phyloP scores from a whole-genome alignment of 2,888 invertebrate genomes.

The Gymnocheta viridis region DNA sequence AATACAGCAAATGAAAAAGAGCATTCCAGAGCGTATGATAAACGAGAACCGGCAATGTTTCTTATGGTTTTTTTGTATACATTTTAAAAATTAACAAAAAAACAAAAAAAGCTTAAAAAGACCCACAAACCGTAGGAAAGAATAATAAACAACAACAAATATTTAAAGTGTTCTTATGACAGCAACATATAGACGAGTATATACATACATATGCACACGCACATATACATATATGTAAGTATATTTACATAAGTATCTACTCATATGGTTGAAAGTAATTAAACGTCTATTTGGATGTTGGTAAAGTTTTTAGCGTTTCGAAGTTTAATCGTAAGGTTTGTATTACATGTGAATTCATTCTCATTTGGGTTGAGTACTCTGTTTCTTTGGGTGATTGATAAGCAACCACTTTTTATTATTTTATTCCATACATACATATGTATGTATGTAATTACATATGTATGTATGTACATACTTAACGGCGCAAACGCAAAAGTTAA shows the following conservation, averaged over 20 bases:
- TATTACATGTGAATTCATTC: neutral
- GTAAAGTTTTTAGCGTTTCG: constrained; percentile 41
- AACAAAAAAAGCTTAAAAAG: constrained; percentile 23
- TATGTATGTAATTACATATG: neutral
- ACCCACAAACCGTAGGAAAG: constrained; percentile 21
- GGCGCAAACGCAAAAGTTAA: constrained; percentile 61
- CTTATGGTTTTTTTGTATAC: constrained; percentile 4
- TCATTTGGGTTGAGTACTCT: neutral
- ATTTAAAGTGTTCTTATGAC: constrained; percentile 5
- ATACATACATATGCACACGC: neutral
- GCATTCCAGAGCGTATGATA: constrained; percentile 52
- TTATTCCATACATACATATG: neutral
- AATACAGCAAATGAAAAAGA: constrained; percentile 30
- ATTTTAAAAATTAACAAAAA: constrained; percentile 2
- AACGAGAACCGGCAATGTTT: constrained; percentile 35
- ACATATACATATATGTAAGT: neutral
- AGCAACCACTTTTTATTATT: constrained; percentile 37
- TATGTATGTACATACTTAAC: neutral
- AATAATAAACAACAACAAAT: constrained; percentile 7
- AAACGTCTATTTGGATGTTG: constrained; percentile 9
- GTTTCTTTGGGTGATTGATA: neutral
- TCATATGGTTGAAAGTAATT: neutral
- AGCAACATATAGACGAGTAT: neutral
- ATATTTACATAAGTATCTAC: neutral
- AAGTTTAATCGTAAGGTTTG: neutral